Conservation (phyloP, 2,113 vertebrate genomes). For the Lontra canadensis region DNA sequence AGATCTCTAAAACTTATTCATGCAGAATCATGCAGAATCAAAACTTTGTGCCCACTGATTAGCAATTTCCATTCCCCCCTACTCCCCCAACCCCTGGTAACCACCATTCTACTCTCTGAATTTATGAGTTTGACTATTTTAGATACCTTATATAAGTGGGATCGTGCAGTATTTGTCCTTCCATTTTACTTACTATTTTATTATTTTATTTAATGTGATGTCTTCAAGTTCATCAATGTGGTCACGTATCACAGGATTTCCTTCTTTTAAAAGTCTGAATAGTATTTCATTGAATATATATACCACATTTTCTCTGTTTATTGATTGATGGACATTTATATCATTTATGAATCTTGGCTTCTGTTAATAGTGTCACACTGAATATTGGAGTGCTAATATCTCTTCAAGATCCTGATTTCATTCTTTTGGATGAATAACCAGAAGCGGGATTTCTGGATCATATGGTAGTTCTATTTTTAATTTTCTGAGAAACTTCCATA, state of each 20-base stretch:
- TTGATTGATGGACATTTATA: neutral
- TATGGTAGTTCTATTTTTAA: neutral
- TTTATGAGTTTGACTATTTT: neutral
- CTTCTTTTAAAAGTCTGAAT: neutral
- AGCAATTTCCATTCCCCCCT: neutral
- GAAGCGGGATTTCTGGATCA: neutral
- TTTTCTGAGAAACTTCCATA: neutral
- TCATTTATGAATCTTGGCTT: neutral
- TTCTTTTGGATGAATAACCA: constrained; percentile 2
- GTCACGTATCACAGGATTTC: neutral
- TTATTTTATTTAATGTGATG: neutral
- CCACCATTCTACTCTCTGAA: neutral
- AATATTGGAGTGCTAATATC: neutral
- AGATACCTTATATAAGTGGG: neutral
- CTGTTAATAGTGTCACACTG: neutral
- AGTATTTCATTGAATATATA: neutral
- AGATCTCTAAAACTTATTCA: neutral
- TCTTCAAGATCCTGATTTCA: neutral
- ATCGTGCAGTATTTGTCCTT: neutral
- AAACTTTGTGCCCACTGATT: neutral
- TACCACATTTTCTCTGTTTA: neutral
- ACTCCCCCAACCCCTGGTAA: neutral
- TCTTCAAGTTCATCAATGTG: neutral
- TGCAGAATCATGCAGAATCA: neutral
- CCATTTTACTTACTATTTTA: neutral